Evolutionary conservation across 2,888 invertebrate genomes (phyloP), one percentile per base, ranked within the genome.

Genomic region (Panorpa germanica): DNA sequence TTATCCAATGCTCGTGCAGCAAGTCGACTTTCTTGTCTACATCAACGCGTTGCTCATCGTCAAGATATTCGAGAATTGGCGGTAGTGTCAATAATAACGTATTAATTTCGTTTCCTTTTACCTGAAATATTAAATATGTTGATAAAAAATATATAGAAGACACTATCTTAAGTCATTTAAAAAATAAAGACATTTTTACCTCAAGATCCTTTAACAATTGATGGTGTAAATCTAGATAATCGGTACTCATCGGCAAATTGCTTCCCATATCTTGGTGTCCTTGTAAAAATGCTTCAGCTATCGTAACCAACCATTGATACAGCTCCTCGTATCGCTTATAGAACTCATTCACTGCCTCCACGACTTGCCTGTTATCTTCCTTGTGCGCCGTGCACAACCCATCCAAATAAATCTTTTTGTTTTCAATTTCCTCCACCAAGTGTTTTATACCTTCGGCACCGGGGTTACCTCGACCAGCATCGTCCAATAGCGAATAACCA

Each of bases 231-330:
- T 72, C 62, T 36, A 77, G 59, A 48, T 81, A 82, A 46, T 77
- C 75, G 42, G 66, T 63, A 24, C 77, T 72, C 52, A 65, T 61
- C 5, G 59, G 51, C 16, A 69, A 45, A 44, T 66, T 64, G 30
- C 62, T 63, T n/a, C 82, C 82, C 69, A 82, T 71, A 43, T 76
- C 69, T 36, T 67, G 63, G 43, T 76, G 72, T 22, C 71, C 69
- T 42, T 70, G 67, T 25, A 83, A 55, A 45, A 77, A 77, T 28
- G 69, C 62, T 43, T 78, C 75, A 0, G 71, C 75, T 16, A 75
- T 70, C 31, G 70, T 70, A 15, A 67, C 61, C 30, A 82, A 46
- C 81, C 82, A 83, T n/a, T 63, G 63, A 36, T 72, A 62, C 19
- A 82, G 51, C 47, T 67, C 65, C 39, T 70, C 70, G 45, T 74